Base-by-base conservation (phyloP, 2,888 invertebrate genomes). In the Polietes domitor region DNA sequence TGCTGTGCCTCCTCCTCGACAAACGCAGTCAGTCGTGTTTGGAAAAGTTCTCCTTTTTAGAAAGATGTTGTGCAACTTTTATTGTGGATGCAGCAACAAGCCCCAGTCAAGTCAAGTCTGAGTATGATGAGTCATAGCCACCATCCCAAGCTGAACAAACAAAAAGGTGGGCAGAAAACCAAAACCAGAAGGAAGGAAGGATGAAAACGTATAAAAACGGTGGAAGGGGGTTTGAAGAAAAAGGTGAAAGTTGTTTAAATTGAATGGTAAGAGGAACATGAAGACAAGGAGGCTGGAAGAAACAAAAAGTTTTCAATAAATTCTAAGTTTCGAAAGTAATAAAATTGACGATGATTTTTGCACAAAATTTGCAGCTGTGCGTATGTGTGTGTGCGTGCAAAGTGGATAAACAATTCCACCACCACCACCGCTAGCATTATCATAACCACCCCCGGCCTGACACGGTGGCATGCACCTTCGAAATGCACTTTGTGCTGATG, bases 61-160 rank as follows among this genome's bases (percentile, higher is more conserved):
- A 68, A 68, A 68, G 68, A 68, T 68, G 68, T 43, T 68, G 68
- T 68, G 41, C 68, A 68, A 68, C 68, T 68, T 68, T 65, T 68
- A 3, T 55, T 21, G 21, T 63, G 63, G 32, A 63, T 63, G 68
- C 43, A 68, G 28, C 63, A 63, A 19, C 65, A 41, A n/a, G n/a
- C n/a, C 12, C 9, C 65, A 37, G 17, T 19, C 32, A 17, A 61
- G 12, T 15, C 58, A 17, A 37, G 17, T 32, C 63, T 17, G 63
- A 41, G 65, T 65, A 68, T 68, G 68, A 68, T 68, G 68, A 68
- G 17, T 68, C 68, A 68, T 43, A 12, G 10, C 15, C 4, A 24
- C 24, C 68, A 15, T 19, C 43, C 68, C 43, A 37, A 68, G 24
- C 37, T 24, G 68, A 68, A 68, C 68, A 68, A 68, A 43, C n/a